Evolutionary conservation across 1,140 invertebrate species (phyloP).

Genomic region (Heliconius melpomene): DNA sequence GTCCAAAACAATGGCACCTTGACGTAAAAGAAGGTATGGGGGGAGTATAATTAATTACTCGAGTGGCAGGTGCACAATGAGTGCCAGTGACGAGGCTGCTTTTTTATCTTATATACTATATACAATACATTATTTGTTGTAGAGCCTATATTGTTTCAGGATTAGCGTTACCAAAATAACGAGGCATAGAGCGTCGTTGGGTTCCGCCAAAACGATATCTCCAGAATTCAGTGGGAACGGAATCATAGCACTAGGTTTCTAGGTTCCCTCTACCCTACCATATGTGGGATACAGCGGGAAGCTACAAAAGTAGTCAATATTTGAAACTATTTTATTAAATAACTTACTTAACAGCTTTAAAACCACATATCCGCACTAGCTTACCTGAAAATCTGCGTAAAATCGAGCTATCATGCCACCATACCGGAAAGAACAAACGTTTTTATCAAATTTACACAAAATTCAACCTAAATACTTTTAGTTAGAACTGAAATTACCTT

Average conservation of each 20-base stretch:
- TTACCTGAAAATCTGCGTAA: conserved; percentile 67
- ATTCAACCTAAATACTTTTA: neutral
- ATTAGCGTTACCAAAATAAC: neutral
- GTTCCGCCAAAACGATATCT: neutral
- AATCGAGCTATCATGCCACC: conserved; percentile 57
- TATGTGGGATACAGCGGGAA: too few species aligned
- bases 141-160: neutral
- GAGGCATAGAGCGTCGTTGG: neutral
- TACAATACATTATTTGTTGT: conserved; percentile 6
- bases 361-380: neutral
- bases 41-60: conserved; percentile 71
- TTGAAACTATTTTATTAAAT: too few species aligned
- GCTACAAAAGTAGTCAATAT: too few species aligned
- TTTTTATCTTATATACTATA: conserved; percentile 51
- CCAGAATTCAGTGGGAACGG: too few species aligned
- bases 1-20: conserved; percentile 75
- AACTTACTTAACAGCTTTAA: neutral
- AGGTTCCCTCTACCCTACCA: too few species aligned
- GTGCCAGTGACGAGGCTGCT: conserved; percentile 61
- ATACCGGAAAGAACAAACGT: conserved; percentile 19
- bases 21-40: conserved; percentile 55
- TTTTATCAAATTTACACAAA: conserved; percentile 9
- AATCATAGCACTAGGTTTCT: too few species aligned
- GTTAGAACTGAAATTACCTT: neutral
- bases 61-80: conserved; percentile 77